These are phyloP conservation scores for Chrysina gloriosa DNA, from an alignment of 2,888 invertebrate genomes.

Conservation along the genomic window DNA sequence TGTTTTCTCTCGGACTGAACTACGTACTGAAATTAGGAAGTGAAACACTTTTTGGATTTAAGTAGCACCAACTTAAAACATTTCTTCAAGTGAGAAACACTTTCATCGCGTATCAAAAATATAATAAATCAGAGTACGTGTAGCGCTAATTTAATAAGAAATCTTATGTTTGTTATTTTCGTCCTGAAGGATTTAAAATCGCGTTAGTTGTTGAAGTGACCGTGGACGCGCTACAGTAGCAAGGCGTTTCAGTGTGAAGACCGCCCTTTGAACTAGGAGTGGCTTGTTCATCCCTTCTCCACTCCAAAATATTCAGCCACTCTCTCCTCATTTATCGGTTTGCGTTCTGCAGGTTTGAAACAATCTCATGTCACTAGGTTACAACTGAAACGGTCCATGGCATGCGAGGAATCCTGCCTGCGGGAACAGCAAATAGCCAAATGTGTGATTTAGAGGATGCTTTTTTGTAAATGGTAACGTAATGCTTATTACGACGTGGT, in stretches of 20 bases:
- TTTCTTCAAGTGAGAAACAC: neutral
- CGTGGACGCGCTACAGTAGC: constrained; percentile 53
- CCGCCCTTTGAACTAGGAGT: constrained; percentile 59
- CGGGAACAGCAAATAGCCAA: neutral
- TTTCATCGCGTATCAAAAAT: neutral
- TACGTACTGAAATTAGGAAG: too few species aligned
- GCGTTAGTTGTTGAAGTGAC: constrained; percentile 52
- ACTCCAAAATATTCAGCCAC: constrained; percentile 42
- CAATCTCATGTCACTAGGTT: constrained; percentile 40
- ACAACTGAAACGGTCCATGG: constrained; percentile 22
- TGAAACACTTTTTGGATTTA: too few species aligned
- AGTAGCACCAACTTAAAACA: neutral
- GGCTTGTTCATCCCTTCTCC: constrained; percentile 52
- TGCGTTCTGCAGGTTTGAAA: constrained; percentile 38
- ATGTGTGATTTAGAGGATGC: neutral
- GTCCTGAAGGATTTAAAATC: constrained; percentile 40
- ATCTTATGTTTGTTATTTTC: constrained; percentile 28
- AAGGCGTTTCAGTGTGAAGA: constrained; percentile 54
- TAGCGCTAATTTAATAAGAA: constrained; percentile 25
- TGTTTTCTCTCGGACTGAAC: too few species aligned
- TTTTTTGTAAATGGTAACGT: constrained; percentile 17
- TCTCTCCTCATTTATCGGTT: constrained; percentile 42
- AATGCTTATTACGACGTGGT: too few species aligned
- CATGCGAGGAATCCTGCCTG: constrained; percentile 6
- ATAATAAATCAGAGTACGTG: constrained; percentile 6